Base-by-base conservation (phyloP, 2,888 invertebrate genomes). In the Dorcus hopei region DNA sequence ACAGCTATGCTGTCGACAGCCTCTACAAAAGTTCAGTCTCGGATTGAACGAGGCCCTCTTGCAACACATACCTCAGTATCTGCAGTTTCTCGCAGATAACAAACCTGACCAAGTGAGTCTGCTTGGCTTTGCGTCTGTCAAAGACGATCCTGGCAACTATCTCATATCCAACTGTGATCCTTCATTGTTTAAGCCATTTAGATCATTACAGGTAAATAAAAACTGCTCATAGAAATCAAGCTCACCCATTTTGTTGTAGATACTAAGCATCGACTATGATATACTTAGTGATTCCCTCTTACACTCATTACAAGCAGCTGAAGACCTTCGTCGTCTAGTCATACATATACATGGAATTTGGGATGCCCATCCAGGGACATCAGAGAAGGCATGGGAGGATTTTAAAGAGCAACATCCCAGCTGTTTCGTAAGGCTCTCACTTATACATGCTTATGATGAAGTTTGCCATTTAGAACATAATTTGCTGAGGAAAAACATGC, bases 291-390 rank as follows among this genome's bases (percentile, higher is more conserved):
- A 84, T 71, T 70, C 72, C 43, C 76, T 85, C 48, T 72, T 85
- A 61, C 66, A 71, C 49, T 69, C 70, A 50, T 66, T 79, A 58
- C 63, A 72, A 54, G 65, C 65, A 39, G 68, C 73, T 7, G 71
- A 71, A 52, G 74, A 80, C 19, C 73, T 87, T 49, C 82, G 85
- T 67, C 82, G 85, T 68, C 79, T 91, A 38, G 81, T 87, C 58
- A 83, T 90, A 63, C 88, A 89, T 70, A 81, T 91, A 49, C 89
- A 90, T 73, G 85, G 86, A 16, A 81, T 88, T 68, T 83, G 85
- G 70, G 80, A 82, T 45, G 81, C 81, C 59, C 86, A 87, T 75
- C 82, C 84, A 0, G 83, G 85, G 49, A 86, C 89, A 7, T 80
- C 85, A 1, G 85, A 89, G 66, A 72, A 72, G 11, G 84, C 86